These are phyloP conservation scores for Endotricha flammealis DNA, from an alignment of 2,888 invertebrate genomes.

Conservation along the genomic window DNA sequence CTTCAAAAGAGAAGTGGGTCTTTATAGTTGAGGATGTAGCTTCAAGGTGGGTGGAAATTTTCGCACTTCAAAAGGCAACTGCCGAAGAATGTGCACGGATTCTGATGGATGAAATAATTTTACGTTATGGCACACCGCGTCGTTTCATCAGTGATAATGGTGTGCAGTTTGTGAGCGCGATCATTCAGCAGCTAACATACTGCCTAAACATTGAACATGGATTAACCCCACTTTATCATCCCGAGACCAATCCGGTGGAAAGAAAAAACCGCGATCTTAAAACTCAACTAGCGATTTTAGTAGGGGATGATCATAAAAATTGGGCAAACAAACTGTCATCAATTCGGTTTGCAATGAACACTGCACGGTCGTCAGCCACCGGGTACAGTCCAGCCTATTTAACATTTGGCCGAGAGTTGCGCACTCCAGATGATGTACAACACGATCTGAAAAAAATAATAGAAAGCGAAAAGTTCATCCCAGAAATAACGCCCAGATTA, in stretches of 20 bases:
- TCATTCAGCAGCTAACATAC: not conserved
- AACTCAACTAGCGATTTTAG: conserved; percentile 3
- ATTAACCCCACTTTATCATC: not conserved
- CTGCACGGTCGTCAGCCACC: not conserved
- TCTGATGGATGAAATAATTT: not conserved
- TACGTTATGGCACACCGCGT: not conserved
- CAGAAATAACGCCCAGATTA: not conserved
- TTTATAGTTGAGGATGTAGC: not conserved
- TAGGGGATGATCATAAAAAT: not conserved
- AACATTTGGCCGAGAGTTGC: not conserved
- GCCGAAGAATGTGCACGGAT: not conserved
- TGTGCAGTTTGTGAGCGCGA: not conserved
- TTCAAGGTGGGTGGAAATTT: conserved; percentile 1
- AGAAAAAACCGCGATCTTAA: conserved; percentile 2
- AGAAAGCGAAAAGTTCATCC: not conserved
- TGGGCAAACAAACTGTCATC: not conserved
- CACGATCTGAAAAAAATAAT: not conserved
- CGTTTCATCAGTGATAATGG: not conserved
- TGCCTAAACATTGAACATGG: not conserved
- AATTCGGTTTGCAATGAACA: conserved; percentile 1
- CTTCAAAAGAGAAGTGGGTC: not conserved
- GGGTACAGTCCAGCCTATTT: conserved; percentile 1
- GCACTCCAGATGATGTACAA: not conserved
- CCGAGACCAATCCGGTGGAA: conserved; percentile 1
- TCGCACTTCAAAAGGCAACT: not conserved